phyloP scores from a whole-genome alignment of 2,113 vertebrate species.

The Passer montanus region DNA sequence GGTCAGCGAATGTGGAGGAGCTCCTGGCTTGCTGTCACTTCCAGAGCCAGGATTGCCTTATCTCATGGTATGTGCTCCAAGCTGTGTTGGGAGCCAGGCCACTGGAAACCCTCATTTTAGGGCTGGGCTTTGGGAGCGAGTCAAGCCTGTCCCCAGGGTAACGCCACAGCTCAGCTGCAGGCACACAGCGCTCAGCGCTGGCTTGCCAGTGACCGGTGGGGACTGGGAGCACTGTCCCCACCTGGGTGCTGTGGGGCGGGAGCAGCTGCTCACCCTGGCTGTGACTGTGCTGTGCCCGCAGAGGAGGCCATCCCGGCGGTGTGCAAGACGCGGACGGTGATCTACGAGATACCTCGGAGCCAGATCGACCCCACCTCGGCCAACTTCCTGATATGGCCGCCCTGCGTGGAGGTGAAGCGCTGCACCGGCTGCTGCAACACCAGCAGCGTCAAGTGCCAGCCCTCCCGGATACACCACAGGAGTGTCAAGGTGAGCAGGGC shows the following conservation, averaged over 20 bases:
- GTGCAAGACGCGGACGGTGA: slow-evolving; percentile 96
- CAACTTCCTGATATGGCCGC: slow-evolving; percentile 98
- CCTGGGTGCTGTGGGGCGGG: neutral
- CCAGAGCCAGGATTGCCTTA: neutral
- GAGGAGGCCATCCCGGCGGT: slow-evolving; percentile 94
- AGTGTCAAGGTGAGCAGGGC: slow-evolving; percentile 88
- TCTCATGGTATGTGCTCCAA: neutral
- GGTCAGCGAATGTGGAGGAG: neutral
- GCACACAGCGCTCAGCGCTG: neutral
- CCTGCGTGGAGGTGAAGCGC: slow-evolving; percentile 96
- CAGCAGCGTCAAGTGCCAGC: slow-evolving; percentile 92
- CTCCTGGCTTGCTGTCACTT: neutral
- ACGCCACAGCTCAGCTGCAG: neutral
- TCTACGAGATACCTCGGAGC: slow-evolving; percentile 98
- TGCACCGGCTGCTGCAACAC: slow-evolving; percentile 98
- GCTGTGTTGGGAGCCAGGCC: neutral
- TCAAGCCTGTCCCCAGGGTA: neutral
- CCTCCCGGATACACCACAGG: slow-evolving; percentile 90
- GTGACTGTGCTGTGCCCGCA: slow-evolving; percentile 52
- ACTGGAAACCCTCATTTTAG: neutral
- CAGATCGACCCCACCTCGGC: slow-evolving; percentile 97
- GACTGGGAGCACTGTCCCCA: neutral
- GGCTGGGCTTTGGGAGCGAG: neutral
- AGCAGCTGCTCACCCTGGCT: neutral
- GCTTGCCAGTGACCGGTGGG: neutral